Evolutionary conservation across 2,797 vertebrate genomes (phyloP), one percentile per base, ranked within the genome.

Genomic region (Betta splendens): DNA sequence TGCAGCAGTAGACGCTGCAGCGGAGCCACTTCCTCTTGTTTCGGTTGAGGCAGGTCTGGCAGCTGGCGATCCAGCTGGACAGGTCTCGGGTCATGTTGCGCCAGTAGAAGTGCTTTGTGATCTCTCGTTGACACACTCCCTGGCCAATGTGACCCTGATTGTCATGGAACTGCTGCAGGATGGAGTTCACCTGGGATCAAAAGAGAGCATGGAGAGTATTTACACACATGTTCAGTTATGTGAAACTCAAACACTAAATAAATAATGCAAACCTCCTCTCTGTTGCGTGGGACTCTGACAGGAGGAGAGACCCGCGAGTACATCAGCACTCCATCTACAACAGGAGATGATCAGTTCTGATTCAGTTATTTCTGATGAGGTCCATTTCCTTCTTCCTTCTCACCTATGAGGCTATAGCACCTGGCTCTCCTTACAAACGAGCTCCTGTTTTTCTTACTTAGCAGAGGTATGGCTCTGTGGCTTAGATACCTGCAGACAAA

Each of bases 1-100:
- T 83, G 77, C 89, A 90, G 33, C 54, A 77, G 42, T 47, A 52
- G 54, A 87, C 50, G 48, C 87, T 89, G 74, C 89, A 91, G 73
- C 78, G 80, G 10, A 81, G 49, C 74, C 66, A 71, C 71, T 75
- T 86, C 48, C 80, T 81, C 62, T 85, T 82, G 54, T 79, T 79
- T 1, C 78, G 75, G 72, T 52, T 65, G 10, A 70, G 31, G 69
- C 88, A 91, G 58, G 70, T 80, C 45, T 62, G 35, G 66, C 88
- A 91, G 66, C 61, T 81, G 69, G 69, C 64, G 68, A 91, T 86
- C 88, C 87, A 90, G 31, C 58, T 55, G 31, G 72, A 58, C 63
- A 90, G 49, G 80, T 91, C 89, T 1, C 63, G 72, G 49, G 64
- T 78, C 68, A 89, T 66, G 33, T 51, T 79, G 56, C 57, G 53